Percentiles rank a stretch among this genome's conserved stretches.
Conservation (phyloP, 2,888 invertebrate species). For the Pachliopta kotzebuea region DNA sequence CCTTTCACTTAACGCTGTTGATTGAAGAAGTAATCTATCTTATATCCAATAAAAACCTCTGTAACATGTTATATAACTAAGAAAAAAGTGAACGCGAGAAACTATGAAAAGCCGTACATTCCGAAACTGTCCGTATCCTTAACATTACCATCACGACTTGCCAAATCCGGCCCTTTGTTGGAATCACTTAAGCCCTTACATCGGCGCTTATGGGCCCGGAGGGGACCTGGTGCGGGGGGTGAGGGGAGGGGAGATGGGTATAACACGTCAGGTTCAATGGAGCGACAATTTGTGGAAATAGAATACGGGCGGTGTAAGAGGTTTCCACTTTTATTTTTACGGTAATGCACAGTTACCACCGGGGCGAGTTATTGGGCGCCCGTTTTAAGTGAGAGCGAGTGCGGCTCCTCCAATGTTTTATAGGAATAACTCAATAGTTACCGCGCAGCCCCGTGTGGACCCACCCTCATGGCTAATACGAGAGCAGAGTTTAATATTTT, state of each 20-base stretch:
- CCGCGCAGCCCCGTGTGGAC: conserved; percentile 10
- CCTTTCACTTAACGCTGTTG: too few species aligned
- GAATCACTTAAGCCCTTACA: conserved; percentile 50
- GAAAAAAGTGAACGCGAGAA: conserved; percentile 28
- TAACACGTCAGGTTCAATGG: conserved; percentile 33
- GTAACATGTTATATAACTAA: conserved; percentile 11
- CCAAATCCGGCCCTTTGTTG: conserved; percentile 50
- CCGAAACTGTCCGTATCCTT: conserved; percentile 42
- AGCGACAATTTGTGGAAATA: conserved; percentile 44
- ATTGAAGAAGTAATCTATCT: too few species aligned
- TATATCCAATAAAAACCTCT: too few species aligned
- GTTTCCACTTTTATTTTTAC: conserved; percentile 66
- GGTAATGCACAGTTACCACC: conserved; percentile 57
- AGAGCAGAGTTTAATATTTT: conserved; percentile 13
- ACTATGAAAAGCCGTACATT: conserved; percentile 36
- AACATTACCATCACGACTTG: conserved; percentile 52
- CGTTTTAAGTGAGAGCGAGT: conserved; percentile 29
- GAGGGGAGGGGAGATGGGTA: conserved; percentile 38
- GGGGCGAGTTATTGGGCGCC: conserved; percentile 32
- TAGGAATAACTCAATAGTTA: conserved; percentile 19
- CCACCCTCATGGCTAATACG: conserved; percentile 8
- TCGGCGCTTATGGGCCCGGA: conserved; percentile 28
- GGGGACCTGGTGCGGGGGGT: conserved; percentile 33
- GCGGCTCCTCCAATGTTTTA: conserved; percentile 17
- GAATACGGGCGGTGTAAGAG: conserved; percentile 56